Evolutionary conservation across 1,140 invertebrate genomes (phyloP).

Genomic region (Drosophila tristis): DNA sequence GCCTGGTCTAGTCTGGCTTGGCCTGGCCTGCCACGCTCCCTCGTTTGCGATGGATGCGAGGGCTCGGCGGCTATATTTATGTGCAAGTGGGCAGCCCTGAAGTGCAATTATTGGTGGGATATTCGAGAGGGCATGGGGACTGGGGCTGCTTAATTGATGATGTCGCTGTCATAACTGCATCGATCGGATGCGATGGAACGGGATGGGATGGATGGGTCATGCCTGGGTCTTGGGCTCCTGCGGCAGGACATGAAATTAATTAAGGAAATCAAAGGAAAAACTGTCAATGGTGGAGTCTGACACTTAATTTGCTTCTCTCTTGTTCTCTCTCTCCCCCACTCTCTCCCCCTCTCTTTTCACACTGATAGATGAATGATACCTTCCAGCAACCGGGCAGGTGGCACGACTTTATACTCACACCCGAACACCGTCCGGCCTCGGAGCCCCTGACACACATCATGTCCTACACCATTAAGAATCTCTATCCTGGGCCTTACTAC

Average conservation of each 20-base stretch:
- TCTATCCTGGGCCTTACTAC: slow-evolving; percentile 87
- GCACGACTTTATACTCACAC: slow-evolving; percentile 86
- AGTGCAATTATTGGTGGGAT: slow-evolving; percentile 50
- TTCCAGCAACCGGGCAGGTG: slow-evolving; percentile 90
- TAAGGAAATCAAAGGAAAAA: slow-evolving; percentile 51
- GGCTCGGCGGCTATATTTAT: slow-evolving; percentile 23
- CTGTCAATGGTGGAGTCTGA: slow-evolving; percentile 40
- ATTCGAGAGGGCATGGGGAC: neutral
- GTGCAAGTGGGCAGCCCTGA: slow-evolving; percentile 21
- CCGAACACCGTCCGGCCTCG: slow-evolving; percentile 80
- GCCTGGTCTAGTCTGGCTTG: neutral
- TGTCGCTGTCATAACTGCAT: slow-evolving; percentile 52
- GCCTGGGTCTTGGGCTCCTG: slow-evolving; percentile 20
- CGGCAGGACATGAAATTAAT: slow-evolving; percentile 46
- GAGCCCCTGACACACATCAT: slow-evolving; percentile 85
- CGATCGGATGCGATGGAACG: slow-evolving; percentile 1
- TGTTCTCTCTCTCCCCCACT: slow-evolving; percentile 12
- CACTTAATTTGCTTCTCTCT: slow-evolving; percentile 45
- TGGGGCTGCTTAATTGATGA: slow-evolving; percentile 46
- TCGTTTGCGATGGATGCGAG: too few species aligned
- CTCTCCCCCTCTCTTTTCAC: slow-evolving; percentile 22
- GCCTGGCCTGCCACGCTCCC: too few species aligned
- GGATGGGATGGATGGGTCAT: slow-evolving; percentile 8
- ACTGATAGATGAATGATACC: slow-evolving; percentile 88
- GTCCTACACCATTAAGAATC: slow-evolving; percentile 86